phyloP scores from a whole-genome alignment of 1,140 invertebrate genomes.

The Melanaphis sacchari region DNA sequence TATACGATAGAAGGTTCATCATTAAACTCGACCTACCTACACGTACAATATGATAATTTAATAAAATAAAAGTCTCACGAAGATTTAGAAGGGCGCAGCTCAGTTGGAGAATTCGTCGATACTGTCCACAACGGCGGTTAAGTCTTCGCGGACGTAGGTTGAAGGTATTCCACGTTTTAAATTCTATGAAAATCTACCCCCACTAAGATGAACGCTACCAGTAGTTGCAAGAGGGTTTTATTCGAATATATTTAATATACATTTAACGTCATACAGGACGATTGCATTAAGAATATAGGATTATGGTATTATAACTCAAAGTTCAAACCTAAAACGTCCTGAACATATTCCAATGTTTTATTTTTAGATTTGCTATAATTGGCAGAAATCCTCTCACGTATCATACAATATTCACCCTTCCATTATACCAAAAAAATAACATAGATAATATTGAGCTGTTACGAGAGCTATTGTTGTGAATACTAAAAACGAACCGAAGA shows the following conservation, averaged over 20 bases:
- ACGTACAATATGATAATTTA: neutral
- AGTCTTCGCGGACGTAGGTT: neutral
- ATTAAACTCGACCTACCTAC: neutral
- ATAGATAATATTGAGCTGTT: constrained; percentile 12
- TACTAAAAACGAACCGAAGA: neutral
- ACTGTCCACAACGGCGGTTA: neutral
- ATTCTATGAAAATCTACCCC: neutral
- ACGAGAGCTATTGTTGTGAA: neutral
- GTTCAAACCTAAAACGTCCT: constrained; percentile 26
- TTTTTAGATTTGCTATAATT: neutral
- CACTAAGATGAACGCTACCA: neutral
- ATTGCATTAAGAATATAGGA: neutral
- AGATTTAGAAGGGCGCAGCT: neutral
- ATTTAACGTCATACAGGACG: neutral
- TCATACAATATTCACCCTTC: neutral
- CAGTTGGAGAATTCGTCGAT: too few relatives aligned
- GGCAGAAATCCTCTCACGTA: neutral
- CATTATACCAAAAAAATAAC: neutral
- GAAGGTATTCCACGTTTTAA: neutral
- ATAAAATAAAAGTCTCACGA: neutral
- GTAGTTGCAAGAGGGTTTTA: neutral
- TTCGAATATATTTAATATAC: neutral
- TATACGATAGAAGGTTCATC: neutral
- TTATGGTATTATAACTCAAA: constrained; percentile 13
- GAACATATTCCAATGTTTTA: constrained; percentile 3